phyloP scores from a whole-genome alignment of 2,888 invertebrate genomes.

The Nebria brevicollis region DNA sequence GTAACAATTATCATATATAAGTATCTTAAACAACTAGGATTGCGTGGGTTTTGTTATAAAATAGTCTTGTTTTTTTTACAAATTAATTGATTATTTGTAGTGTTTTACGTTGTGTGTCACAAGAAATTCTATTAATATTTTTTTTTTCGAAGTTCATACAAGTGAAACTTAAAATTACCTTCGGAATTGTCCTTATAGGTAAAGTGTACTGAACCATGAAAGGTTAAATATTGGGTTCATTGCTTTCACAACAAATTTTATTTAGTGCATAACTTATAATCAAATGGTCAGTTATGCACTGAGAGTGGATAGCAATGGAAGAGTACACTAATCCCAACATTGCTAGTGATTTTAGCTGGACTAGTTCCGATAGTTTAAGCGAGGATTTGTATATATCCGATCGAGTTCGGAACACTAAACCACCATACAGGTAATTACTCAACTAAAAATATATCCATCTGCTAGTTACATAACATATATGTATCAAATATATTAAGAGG shows the following conservation, averaged over 20 bases:
- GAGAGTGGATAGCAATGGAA: constrained; percentile 32
- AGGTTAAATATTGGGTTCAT: constrained; percentile 46
- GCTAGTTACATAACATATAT: no score
- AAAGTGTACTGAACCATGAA: constrained; percentile 43
- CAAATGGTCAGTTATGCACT: constrained; percentile 45
- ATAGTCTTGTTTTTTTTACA: constrained; percentile 19
- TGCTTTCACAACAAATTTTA: constrained; percentile 47
- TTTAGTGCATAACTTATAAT: constrained; percentile 43
- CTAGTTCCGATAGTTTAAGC: constrained; percentile 33
- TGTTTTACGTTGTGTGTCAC: constrained; percentile 35
- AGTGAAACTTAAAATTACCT: constrained; percentile 45
- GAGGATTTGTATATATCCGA: constrained; percentile 42
- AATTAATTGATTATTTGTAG: constrained; percentile 35
- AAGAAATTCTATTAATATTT: constrained; percentile 37
- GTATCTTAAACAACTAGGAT: not conserved
- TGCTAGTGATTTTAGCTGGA: constrained; percentile 31
- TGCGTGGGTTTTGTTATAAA: constrained; percentile 1
- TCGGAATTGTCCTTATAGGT: constrained; percentile 44
- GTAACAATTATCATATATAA: constrained; percentile 12
- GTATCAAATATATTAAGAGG: no score
- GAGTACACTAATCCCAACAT: constrained; percentile 29
- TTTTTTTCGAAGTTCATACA: constrained; percentile 29
- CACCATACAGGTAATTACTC: constrained; percentile 42
- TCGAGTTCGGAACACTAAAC: constrained; percentile 41
- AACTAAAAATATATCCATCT: constrained; percentile 12